These are phyloP conservation scores for Belgica antarctica DNA, from an alignment of 2,888 invertebrate genomes.

Conservation along the genomic window DNA sequence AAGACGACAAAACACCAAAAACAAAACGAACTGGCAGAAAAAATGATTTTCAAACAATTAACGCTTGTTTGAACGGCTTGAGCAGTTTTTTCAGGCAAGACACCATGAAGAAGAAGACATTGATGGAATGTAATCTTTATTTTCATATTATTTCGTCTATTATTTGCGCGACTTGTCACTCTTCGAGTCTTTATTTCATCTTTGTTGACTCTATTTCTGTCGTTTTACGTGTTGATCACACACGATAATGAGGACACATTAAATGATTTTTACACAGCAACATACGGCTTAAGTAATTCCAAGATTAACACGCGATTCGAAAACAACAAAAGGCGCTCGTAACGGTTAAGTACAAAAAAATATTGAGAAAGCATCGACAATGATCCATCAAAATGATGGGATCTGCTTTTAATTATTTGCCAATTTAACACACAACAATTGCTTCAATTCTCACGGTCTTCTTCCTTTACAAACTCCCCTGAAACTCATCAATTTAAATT, in stretches of 20 bases:
- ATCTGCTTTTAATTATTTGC: slow-evolving; percentile 7
- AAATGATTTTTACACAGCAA: neutral
- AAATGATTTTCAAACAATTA: slow-evolving; percentile 11
- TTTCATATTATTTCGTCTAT: slow-evolving; percentile 11
- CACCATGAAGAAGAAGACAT: neutral
- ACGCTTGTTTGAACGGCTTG: neutral
- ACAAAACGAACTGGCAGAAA: neutral
- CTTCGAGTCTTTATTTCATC: neutral
- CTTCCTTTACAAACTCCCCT: no score
- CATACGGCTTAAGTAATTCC: slow-evolving; percentile 3
- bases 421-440: neutral
- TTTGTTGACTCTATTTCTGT: neutral
- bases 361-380: neutral
- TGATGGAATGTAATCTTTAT: neutral
- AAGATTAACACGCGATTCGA: neutral
- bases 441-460: neutral
- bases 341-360: neutral
- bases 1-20: neutral
- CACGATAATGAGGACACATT: slow-evolving; percentile 14
- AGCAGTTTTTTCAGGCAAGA: neutral
- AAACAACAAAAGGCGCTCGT: no score
- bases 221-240: slow-evolving; percentile 16
- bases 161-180: neutral
- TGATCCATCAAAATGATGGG: neutral
- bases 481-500: slow-evolving; percentile 13